Percentiles rank a stretch among this genome's conserved stretches.
phyloP scores from a whole-genome alignment of 2,888 invertebrate species.

The Andrena haemorrhoa region DNA sequence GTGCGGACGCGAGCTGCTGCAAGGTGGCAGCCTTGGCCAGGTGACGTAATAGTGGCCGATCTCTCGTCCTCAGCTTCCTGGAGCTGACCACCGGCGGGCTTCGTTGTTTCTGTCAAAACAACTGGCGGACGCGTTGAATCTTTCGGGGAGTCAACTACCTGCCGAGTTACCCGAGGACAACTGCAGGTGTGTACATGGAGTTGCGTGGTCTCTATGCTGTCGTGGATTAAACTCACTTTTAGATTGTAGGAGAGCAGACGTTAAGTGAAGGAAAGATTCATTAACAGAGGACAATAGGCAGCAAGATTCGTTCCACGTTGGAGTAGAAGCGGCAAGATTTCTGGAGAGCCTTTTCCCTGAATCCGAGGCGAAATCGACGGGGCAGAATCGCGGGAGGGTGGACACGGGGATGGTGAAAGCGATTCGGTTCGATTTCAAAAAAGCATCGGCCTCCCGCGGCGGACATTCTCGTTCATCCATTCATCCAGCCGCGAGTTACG shows the following conservation, averaged over 20 bases:
- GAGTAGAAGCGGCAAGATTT: background rate
- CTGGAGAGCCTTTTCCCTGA: too few species aligned
- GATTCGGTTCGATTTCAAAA: constrained; percentile 74
- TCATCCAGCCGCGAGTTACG: constrained; percentile 73
- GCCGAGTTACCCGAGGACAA: too few species aligned
- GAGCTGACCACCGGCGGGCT: constrained; percentile 19
- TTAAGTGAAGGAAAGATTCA: background rate
- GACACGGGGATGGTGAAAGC: constrained; percentile 12
- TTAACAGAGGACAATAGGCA: background rate
- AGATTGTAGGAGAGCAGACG: too few species aligned
- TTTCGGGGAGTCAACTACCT: too few species aligned
- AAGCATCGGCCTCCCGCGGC: constrained; percentile 69
- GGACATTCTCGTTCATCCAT: constrained; percentile 70
- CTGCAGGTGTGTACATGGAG: too few species aligned
- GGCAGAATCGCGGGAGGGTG: constrained; percentile 8
- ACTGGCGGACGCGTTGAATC: background rate
- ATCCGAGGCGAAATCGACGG: background rate
- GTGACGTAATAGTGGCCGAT: constrained; percentile 69
- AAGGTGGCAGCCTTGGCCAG: constrained; percentile 71
- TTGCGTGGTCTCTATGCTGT: too few species aligned
- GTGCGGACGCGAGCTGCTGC: constrained; percentile 67
- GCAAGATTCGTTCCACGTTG: constrained; percentile 3
- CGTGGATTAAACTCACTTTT: too few species aligned
- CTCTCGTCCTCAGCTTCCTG: constrained; percentile 64
- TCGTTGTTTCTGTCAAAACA: background rate